phyloP scores from a whole-genome alignment of 2,888 invertebrate genomes.

The Gasteruption jaculator region DNA sequence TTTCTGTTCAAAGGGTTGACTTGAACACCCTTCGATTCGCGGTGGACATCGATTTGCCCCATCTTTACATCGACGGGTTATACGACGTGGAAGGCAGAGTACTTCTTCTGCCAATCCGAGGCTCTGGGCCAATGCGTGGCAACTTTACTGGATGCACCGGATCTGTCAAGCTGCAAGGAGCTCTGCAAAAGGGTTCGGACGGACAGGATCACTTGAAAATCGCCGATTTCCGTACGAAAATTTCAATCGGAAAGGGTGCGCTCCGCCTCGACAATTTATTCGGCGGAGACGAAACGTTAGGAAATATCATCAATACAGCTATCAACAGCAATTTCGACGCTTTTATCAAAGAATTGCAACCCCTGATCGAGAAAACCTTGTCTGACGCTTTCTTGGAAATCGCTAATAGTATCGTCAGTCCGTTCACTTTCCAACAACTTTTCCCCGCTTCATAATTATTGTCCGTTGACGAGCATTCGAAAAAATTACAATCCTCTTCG shows the following conservation, averaged over 20 bases:
- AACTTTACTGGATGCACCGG: slow-evolving; percentile 59
- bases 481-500: no score
- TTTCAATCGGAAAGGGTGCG: slow-evolving; percentile 57
- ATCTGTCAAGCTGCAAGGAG: slow-evolving; percentile 51
- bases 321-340: slow-evolving; percentile 61
- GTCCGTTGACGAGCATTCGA: not conserved
- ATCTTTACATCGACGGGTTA: slow-evolving; percentile 56
- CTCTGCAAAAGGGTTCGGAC: slow-evolving; percentile 43
- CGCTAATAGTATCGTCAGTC: slow-evolving; percentile 57
- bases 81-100: slow-evolving; percentile 60
- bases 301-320: slow-evolving; percentile 57
- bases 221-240: slow-evolving; percentile 54
- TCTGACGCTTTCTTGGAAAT: slow-evolving; percentile 54
- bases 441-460: slow-evolving; percentile 49
- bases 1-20: slow-evolving; percentile 53
- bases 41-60: slow-evolving; percentile 55
- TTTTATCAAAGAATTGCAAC: slow-evolving; percentile 57
- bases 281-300: slow-evolving; percentile 62
- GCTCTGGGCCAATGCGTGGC: slow-evolving; percentile 59
- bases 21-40: slow-evolving; percentile 53
- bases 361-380: slow-evolving; percentile 57
- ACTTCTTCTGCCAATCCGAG: slow-evolving; percentile 57
- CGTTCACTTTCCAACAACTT: slow-evolving; percentile 56
- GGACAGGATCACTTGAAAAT: slow-evolving; percentile 56
- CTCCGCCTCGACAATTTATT: slow-evolving; percentile 65